Evolutionary conservation across 2,888 invertebrate species (phyloP), one percentile per base, ranked within the genome.

Genomic region (Shargacucullia verbasci): DNA sequence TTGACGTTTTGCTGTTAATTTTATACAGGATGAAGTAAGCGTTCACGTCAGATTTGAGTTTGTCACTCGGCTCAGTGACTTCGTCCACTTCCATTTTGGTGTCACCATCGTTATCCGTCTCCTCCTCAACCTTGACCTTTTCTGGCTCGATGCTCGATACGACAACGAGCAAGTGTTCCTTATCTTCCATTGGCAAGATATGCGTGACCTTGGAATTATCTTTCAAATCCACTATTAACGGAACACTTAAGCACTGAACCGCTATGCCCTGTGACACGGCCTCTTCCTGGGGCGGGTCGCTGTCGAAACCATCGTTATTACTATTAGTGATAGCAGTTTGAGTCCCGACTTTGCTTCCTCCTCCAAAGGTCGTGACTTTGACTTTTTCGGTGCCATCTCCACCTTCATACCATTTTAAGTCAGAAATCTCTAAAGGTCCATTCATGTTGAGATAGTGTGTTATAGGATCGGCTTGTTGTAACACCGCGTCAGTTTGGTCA

Each of bases 141-240:
- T 86, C 86, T 0, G 87, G 88, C 13, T 90, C 87, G 13, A 94
- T 85, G 59, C 83, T 86, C 1, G 92, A 92, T 47, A 96, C 84
- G 2, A 95, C 94, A 0, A 96, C 95, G 41, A 97, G 85, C 52
- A 97, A 80, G 82, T 96, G 96, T 61, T 95, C 94, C 63, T 96
- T 96, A 80, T 97, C 96, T 64, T 95, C 95, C 0, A 96, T 96
- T 0, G 97, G 96, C 57, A 96, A 80, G 39, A 97, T 94, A 74
- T 96, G 95, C 0, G 95, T 94, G 12, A 96, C 93, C 76, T 90
- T 94, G 41, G 95, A 86, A 74, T 95, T 92, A 38, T 92, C 91
- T 52, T 86, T 86, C 14, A 94, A 83, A 61, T 91, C 92, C 59
- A 95, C 85, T 52, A 87, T 89, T 5, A 90, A 73, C 11, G 95